These are phyloP conservation scores for Eupelmus urozonus DNA, from an alignment of 2,888 invertebrate species.

Conservation along the genomic window DNA sequence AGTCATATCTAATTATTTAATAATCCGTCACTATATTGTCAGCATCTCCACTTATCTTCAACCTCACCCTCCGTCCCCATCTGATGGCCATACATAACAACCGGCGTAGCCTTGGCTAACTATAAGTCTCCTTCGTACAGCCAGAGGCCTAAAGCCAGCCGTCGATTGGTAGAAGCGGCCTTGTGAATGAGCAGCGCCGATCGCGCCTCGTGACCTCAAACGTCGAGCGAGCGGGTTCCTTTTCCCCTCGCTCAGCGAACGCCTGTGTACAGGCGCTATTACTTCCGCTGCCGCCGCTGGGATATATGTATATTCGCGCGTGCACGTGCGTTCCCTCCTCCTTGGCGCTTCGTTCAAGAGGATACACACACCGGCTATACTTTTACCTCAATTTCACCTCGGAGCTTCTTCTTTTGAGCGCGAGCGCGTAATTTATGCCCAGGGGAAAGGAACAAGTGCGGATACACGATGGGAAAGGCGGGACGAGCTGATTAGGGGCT, in stretches of 20 bases:
- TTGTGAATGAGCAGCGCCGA: conserved; percentile 17
- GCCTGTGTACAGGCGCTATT: conserved; percentile 9
- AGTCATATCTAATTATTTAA: too few relatives aligned
- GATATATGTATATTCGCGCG: neutral
- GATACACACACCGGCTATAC: neutral
- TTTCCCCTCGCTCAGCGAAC: too few relatives aligned
- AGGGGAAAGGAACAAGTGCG: conserved; percentile 10
- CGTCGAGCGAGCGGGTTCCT: neutral
- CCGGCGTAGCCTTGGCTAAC: neutral
- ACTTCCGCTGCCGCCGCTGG: too few relatives aligned
- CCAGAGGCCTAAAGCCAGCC: neutral
- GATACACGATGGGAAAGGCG: neutral
- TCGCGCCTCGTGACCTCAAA: conserved; percentile 52
- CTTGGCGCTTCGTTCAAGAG: too few relatives aligned
- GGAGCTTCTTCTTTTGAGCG: conserved; percentile 18
- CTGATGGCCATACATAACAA: neutral
- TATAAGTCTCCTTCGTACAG: too few relatives aligned
- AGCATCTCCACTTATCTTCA: neutral
- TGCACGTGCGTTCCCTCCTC: too few relatives aligned
- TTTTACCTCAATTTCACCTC: neutral
- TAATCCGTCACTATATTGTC: too few relatives aligned
- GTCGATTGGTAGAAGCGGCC: neutral
- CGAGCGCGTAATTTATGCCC: neutral
- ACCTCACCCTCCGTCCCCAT: neutral
- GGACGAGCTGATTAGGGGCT: too few relatives aligned